phyloP scores from a whole-genome alignment of 2,888 invertebrate genomes.

The Coelopa pilipes region DNA sequence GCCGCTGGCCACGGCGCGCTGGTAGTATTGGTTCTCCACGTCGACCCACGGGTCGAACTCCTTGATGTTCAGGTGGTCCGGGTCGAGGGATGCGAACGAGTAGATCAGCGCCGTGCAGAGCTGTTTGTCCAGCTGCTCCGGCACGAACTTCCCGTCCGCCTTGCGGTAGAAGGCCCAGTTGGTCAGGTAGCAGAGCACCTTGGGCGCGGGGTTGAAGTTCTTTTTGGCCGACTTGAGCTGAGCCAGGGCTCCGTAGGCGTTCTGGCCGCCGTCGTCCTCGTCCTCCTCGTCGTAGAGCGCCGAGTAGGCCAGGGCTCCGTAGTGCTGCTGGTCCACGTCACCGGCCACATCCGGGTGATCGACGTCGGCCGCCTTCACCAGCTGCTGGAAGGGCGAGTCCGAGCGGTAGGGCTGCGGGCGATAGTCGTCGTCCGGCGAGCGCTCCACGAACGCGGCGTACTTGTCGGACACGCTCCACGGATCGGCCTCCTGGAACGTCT shows the following conservation, averaged over 20 bases:
- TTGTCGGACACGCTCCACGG: constrained; percentile 55
- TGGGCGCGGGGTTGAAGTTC: constrained; percentile 58
- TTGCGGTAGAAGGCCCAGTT: constrained; percentile 91
- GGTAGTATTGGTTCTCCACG: constrained; percentile 85
- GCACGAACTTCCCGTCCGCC: constrained; percentile 84
- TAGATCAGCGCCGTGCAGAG: constrained; percentile 91
- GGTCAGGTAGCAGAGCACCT: constrained; percentile 87
- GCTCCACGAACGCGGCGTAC: constrained; percentile 59
- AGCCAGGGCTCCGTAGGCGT: constrained; percentile 57
- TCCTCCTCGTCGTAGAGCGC: constrained; percentile 31
- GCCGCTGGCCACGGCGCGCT: constrained; percentile 77
- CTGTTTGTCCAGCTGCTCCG: constrained; percentile 82
- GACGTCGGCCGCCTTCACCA: constrained; percentile 56
- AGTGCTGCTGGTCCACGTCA: constrained; percentile 50
- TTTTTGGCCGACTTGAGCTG: constrained; percentile 52
- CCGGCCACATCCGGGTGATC: constrained; percentile 53
- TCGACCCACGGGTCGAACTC: constrained; percentile 91
- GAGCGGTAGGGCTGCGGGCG: constrained; percentile 61
- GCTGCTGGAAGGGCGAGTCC: constrained; percentile 64
- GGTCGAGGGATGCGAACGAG: constrained; percentile 88
- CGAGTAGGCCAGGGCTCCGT: constrained; percentile 49
- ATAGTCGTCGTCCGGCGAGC: constrained; percentile 47
- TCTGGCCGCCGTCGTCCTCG: not conserved
- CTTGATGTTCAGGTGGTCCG: constrained; percentile 79
- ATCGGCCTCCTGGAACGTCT: constrained; percentile 46